Conservation (phyloP, 2,797 vertebrate species). For the Bradypodion ventrale region DNA sequence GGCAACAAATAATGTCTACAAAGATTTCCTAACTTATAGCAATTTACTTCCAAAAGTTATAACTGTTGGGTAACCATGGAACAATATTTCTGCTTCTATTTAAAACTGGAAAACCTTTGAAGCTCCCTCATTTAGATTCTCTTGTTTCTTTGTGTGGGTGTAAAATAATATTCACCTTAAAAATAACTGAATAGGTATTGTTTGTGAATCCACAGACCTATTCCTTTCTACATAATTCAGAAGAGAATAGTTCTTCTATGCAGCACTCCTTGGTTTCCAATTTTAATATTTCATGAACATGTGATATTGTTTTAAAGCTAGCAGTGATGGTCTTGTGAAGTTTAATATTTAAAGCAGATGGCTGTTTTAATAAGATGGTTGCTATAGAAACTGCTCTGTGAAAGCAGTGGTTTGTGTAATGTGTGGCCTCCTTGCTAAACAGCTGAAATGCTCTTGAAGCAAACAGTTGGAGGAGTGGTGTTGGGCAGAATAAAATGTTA, state of each 20-base stretch:
- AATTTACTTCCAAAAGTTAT: too few relatives aligned
- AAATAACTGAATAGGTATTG: not conserved
- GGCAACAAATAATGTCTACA: too few relatives aligned
- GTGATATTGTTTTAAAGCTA: slow-evolving; percentile 72
- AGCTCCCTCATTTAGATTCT: slow-evolving; percentile 5
- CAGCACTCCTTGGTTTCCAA: slow-evolving; percentile 72
- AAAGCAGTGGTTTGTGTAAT: slow-evolving; percentile 84
- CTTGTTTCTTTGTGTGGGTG: slow-evolving; percentile 9
- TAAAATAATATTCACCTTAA: slow-evolving; percentile 23
- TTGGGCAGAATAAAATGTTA: slow-evolving; percentile 48
- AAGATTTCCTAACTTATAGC: too few relatives aligned
- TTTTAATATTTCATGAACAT: slow-evolving; percentile 82
- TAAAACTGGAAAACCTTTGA: not conserved
- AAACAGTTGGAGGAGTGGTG: slow-evolving; percentile 50
- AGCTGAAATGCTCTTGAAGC: slow-evolving; percentile 79
- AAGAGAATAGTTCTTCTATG: slow-evolving; percentile 36
- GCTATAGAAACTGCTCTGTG: slow-evolving; percentile 81
- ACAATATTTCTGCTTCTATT: too few relatives aligned
- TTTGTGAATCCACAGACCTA: slow-evolving; percentile 2
- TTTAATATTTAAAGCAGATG: slow-evolving; percentile 91
- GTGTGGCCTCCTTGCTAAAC: slow-evolving; percentile 77
- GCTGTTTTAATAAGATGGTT: slow-evolving; percentile 84
- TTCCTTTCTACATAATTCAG: slow-evolving; percentile 34
- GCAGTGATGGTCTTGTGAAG: slow-evolving; percentile 73
- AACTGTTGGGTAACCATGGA: too few relatives aligned